Percentiles rank a stretch among this genome's conserved stretches.
Conservation (phyloP, 1,140 invertebrate species). For the Drosophila mojavensis region DNA sequence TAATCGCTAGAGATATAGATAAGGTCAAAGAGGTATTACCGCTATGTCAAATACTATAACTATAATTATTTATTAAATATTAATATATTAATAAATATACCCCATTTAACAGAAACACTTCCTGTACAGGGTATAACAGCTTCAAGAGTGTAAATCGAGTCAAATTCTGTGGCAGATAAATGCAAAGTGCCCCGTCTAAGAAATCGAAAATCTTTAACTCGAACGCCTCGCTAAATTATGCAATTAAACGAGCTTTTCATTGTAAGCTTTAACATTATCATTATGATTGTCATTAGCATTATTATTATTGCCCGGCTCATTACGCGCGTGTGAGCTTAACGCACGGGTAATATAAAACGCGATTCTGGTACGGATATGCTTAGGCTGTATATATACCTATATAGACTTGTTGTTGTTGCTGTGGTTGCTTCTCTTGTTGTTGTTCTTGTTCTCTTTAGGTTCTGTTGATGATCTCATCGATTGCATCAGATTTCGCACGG, state of each 20-base stretch:
- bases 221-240: conserved; percentile 21
- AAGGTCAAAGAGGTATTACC: too few species aligned
- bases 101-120: not conserved
- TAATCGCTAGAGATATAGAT: too few species aligned
- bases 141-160: conserved; percentile 8
- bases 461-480: conserved; percentile 74
- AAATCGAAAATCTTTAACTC: conserved; percentile 16
- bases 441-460: conserved; percentile 51
- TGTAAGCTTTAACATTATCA: conserved; percentile 21
- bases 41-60: too few species aligned
- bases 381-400: not conserved
- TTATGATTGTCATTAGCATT: conserved; percentile 44
- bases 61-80: too few species aligned
- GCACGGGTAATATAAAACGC: conserved; percentile 19
- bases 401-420: conserved; percentile 14
- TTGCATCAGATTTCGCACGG: conserved; percentile 81
- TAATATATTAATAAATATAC: not conserved
- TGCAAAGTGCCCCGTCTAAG: not conserved
- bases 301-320: conserved; percentile 56
- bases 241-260: conserved; percentile 36
- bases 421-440: conserved; percentile 17
- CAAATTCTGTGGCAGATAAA: conserved; percentile 24
- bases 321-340: conserved; percentile 54
- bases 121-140: not conserved
- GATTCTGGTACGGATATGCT: conserved; percentile 42